Evolutionary conservation across 2,888 invertebrate species (phyloP).

Genomic region (Trimorus sp.): DNA sequence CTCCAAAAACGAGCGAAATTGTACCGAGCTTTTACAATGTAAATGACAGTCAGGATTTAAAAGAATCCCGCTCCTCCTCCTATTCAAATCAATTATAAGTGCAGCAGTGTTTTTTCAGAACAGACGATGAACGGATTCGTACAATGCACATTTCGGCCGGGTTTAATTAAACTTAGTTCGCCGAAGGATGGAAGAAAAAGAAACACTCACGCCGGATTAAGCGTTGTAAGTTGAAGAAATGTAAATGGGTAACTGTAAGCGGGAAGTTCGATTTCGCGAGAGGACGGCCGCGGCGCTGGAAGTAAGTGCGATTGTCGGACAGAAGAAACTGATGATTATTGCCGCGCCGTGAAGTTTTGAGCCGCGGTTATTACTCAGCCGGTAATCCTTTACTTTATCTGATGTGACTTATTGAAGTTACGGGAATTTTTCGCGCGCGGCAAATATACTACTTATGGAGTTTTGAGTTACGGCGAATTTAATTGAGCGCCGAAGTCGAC

Average conservation of each 20-base stretch:
- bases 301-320: conserved; percentile 14
- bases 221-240: conserved; percentile 3
- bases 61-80: too few species aligned
- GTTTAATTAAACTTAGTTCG: too few species aligned
- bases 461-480: conserved; percentile 1
- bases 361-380: conserved; percentile 16
- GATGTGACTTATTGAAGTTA: conserved; percentile 25
- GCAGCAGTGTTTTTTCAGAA: too few species aligned
- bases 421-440: conserved; percentile 1
- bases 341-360: conserved; percentile 20
- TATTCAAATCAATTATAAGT: too few species aligned
- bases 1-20: too few species aligned
- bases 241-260: conserved; percentile 1
- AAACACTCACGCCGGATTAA: too few species aligned
- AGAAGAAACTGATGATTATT: conserved; percentile 28
- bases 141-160: too few species aligned
- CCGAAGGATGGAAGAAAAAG: too few species aligned
- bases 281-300: not conserved
- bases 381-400: conserved; percentile 25
- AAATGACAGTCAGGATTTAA: too few species aligned
- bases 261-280: not conserved
- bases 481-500: not conserved
- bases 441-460: not conserved
- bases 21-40: too few species aligned
- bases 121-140: too few species aligned